These are phyloP conservation scores for Macroglossus sobrinus DNA, from an alignment of 2,113 vertebrate genomes.

Conservation along the genomic window DNA sequence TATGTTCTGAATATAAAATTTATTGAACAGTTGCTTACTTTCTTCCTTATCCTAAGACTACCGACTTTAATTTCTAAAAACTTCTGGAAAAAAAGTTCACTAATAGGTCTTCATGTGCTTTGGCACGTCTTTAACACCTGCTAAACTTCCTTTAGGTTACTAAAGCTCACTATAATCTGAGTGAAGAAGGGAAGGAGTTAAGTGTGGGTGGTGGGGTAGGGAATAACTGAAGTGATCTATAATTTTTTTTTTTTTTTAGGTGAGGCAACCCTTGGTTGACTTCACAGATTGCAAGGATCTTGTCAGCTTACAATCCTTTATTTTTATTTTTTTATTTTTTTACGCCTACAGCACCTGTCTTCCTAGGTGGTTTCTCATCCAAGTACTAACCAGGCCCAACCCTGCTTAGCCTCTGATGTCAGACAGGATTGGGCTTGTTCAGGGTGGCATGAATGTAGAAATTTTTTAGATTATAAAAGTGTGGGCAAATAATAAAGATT, in stretches of 20 bases:
- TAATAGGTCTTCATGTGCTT: background rate
- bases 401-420: no score
- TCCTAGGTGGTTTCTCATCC: no score
- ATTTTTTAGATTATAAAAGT: background rate
- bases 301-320: no score
- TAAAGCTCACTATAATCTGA: background rate
- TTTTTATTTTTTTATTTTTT: no score
- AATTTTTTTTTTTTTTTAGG: no score
- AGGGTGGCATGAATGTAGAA: no score
- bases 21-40: background rate
- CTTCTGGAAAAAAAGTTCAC: background rate
- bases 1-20: background rate
- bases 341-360: no score
- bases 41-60: background rate
- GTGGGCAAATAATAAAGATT: background rate
- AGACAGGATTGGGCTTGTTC: no score
- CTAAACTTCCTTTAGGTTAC: background rate
- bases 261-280: no score
- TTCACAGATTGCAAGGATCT: no score
- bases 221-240: background rate
- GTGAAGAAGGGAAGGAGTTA: background rate
- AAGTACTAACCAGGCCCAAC: no score
- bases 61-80: background rate
- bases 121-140: background rate
- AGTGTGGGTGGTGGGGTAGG: rapidly evolving